Conservation (phyloP, 2,888 invertebrate genomes). For the Zygothrica quintamaculata region DNA sequence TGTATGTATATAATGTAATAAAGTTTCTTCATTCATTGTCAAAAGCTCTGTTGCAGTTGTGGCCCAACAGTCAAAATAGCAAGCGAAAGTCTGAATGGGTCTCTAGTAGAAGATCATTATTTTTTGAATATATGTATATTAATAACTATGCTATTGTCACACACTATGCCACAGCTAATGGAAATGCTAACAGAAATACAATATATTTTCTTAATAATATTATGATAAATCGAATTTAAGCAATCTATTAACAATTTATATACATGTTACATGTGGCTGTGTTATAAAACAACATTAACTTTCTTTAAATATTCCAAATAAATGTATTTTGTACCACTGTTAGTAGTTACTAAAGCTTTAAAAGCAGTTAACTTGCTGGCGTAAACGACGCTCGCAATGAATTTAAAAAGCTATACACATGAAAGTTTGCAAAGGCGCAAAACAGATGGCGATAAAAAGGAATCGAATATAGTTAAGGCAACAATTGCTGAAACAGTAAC, state of each 20-base stretch:
- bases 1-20: conserved; percentile 15
- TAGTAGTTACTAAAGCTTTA: conserved; percentile 18
- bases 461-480: conserved; percentile 23
- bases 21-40: conserved; percentile 34
- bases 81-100: conserved; percentile 47
- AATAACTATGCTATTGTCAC: conserved; percentile 41
- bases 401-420: conserved; percentile 52
- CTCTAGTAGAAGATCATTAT: conserved; percentile 18
- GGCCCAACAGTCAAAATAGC: conserved; percentile 20
- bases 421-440: conserved; percentile 55
- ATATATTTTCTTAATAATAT: conserved; percentile 2
- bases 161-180: conserved; percentile 36
- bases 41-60: conserved; percentile 34
- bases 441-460: conserved; percentile 32
- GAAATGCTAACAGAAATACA: conserved; percentile 3
- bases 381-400: conserved; percentile 43
- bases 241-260: not conserved
- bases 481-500: conserved; percentile 6
- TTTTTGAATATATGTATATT: conserved; percentile 3
- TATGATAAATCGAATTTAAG: not conserved
- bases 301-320: no score
- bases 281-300: not conserved
- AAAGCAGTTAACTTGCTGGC: conserved; percentile 23
- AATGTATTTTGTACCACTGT: conserved; percentile 32
- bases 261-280: not conserved